phyloP scores from a whole-genome alignment of 2,113 vertebrate species.

The Myrmecophaga tridactyla region DNA sequence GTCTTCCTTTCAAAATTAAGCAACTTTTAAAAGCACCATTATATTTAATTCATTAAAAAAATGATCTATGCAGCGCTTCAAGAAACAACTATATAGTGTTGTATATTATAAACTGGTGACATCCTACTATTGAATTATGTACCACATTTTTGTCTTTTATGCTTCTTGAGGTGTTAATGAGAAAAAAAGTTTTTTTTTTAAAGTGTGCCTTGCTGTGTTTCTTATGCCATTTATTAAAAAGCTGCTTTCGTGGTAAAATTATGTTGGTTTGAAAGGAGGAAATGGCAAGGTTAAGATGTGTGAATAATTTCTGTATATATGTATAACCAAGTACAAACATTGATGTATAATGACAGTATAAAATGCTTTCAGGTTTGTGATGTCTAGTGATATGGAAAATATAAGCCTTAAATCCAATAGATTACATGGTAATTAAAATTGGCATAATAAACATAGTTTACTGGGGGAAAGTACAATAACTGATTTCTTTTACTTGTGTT shows the following conservation, averaged over 20 bases:
- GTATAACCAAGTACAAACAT: conserved; percentile 89
- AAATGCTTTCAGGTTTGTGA: conserved; percentile 92
- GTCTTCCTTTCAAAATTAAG: conserved; percentile 76
- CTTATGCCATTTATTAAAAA: conserved; percentile 92
- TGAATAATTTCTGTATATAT: conserved; percentile 94
- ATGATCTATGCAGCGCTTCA: conserved; percentile 94
- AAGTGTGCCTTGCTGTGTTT: conserved; percentile 98
- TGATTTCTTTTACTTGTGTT: conserved; percentile 83
- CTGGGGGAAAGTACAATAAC: conserved; percentile 86
- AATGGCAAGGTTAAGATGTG: conserved; percentile 90
- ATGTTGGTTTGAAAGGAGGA: conserved; percentile 83
- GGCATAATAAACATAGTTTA: conserved; percentile 95
- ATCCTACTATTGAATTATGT: conserved; percentile 84
- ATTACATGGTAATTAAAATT: conserved; percentile 95
- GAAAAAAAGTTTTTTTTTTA: conserved; percentile 84
- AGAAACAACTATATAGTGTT: conserved; percentile 87
- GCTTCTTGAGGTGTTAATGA: conserved; percentile 86
- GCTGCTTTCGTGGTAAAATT: conserved; percentile 89
- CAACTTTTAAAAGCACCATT: conserved; percentile 75
- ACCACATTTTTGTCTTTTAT: conserved; percentile 85
- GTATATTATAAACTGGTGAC: conserved; percentile 84
- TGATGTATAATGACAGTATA: conserved; percentile 92
- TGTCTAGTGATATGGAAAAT: conserved; percentile 93
- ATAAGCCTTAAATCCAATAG: conserved; percentile 93
- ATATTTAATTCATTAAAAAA: conserved; percentile 81